Evolutionary conservation across 1,140 invertebrate species (phyloP).

Genomic region (Rhagoletis zephyria): DNA sequence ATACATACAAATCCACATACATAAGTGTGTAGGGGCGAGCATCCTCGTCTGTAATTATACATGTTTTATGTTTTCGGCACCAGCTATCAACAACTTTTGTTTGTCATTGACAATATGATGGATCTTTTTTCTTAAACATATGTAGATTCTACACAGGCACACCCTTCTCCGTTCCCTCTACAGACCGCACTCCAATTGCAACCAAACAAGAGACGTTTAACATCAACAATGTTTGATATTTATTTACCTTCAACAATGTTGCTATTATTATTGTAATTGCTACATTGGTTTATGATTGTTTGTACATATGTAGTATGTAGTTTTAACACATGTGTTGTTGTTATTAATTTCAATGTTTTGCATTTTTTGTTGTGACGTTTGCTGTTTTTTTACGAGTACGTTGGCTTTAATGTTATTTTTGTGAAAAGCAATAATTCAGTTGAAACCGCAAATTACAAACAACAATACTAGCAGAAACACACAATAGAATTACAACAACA

Average conservation of each 20-base stretch:
- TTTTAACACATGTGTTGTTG: neutral
- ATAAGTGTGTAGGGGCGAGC: no score
- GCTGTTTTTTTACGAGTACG: neutral
- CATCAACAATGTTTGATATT: constrained; percentile 8
- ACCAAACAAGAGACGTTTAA: neutral
- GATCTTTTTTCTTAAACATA: no score
- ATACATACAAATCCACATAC: neutral
- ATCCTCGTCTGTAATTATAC: no score
- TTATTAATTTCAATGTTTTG: neutral
- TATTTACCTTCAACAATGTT: neutral
- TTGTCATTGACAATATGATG: no score
- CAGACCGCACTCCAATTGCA: no score
- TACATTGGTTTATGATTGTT: neutral
- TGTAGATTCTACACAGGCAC: no score
- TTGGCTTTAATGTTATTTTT: constrained; percentile 24
- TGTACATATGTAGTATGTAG: no score
- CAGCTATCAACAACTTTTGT: no score
- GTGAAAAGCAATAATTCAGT: constrained; percentile 29
- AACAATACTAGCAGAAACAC: neutral
- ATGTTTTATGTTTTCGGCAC: no score
- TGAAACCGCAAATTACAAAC: constrained; percentile 30
- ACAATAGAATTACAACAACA: neutral
- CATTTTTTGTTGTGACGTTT: neutral
- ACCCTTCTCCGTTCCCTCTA: no score
- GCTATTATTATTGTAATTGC: constrained; percentile 17